Conservation (phyloP, 1,140 invertebrate species). For the Bombus cullumanus region DNA sequence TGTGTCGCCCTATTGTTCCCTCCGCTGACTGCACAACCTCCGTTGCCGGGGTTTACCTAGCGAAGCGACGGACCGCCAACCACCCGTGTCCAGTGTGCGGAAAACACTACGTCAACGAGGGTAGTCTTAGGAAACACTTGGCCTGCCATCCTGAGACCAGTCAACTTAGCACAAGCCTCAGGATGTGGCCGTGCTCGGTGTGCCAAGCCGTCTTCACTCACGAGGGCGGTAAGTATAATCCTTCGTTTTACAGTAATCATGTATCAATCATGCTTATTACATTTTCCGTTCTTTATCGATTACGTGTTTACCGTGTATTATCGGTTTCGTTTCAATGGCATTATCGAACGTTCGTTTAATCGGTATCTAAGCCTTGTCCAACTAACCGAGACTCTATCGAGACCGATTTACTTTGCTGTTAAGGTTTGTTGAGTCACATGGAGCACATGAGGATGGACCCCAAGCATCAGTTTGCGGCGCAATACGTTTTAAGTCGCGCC, state of each 20-base stretch:
- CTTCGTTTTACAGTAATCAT: neutral
- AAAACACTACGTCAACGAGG: conserved; percentile 97
- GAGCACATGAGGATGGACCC: conserved; percentile 98
- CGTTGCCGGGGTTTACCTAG: conserved; percentile 88
- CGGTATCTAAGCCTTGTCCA: too few relatives aligned
- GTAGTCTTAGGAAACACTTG: conserved; percentile 94
- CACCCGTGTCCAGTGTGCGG: conserved; percentile 97
- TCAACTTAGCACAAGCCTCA: conserved; percentile 91
- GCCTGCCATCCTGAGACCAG: conserved; percentile 95
- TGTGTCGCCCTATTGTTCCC: conserved; percentile 83
- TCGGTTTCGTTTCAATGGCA: neutral
- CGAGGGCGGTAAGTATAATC: conserved; percentile 90
- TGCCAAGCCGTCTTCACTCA: conserved; percentile 97
- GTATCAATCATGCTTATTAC: neutral
- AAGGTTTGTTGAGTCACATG: conserved; percentile 96
- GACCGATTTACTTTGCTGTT: conserved; percentile 61
- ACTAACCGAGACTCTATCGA: conserved; percentile 35
- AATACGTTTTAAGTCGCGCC: conserved; percentile 94
- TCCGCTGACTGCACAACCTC: conserved; percentile 83
- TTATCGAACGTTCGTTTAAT: neutral
- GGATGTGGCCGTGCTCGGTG: conserved; percentile 97
- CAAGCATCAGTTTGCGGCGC: conserved; percentile 97
- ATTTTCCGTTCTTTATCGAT: neutral
- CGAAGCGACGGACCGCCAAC: conserved; percentile 95
- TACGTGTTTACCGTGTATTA: neutral